A percentile compares a stretch with the other conserved stretches of the same genome.
phyloP scores from a whole-genome alignment of 1,140 invertebrate species.

The Caenorhabditis brenneri region DNA sequence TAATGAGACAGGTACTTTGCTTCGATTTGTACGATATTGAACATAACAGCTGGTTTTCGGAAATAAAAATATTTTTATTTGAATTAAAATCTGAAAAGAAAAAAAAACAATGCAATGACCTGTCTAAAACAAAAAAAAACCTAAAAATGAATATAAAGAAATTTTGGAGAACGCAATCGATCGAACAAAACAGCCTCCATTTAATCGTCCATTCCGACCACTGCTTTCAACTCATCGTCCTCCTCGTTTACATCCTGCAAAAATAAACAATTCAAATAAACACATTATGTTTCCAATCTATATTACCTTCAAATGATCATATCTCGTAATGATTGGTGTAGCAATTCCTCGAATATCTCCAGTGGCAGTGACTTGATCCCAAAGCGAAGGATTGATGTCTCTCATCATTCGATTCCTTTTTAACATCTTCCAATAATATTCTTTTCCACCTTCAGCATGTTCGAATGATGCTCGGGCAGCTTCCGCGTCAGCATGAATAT shows the following conservation, averaged over 20 bases:
- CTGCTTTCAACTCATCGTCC: conserved; percentile 54
- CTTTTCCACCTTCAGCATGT: conserved; percentile 59
- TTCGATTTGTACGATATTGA: too few relatives aligned
- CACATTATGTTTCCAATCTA: background rate
- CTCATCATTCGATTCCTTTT: conserved; percentile 60
- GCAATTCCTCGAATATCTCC: conserved; percentile 54
- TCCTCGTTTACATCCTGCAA: conserved; percentile 58
- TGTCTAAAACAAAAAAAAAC: background rate
- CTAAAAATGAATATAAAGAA: background rate
- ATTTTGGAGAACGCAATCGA: background rate
- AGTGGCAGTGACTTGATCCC: conserved; percentile 48
- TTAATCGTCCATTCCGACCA: conserved; percentile 60
- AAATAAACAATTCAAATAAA: background rate
- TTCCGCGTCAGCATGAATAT: conserved; percentile 56
- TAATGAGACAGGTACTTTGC: too few relatives aligned
- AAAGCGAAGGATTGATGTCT: conserved; percentile 53
- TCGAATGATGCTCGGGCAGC: conserved; percentile 55
- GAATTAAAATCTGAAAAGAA: background rate
- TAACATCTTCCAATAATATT: conserved; percentile 62
- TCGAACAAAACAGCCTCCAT: too few relatives aligned
- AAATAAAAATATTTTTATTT: background rate
- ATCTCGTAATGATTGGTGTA: conserved; percentile 55
- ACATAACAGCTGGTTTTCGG: too few relatives aligned
- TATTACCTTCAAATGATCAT: conserved; percentile 55
- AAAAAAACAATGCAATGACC: background rate